These are phyloP conservation scores for Acrobasis consociella DNA, from an alignment of 2,888 invertebrate genomes.

Conservation along the genomic window DNA sequence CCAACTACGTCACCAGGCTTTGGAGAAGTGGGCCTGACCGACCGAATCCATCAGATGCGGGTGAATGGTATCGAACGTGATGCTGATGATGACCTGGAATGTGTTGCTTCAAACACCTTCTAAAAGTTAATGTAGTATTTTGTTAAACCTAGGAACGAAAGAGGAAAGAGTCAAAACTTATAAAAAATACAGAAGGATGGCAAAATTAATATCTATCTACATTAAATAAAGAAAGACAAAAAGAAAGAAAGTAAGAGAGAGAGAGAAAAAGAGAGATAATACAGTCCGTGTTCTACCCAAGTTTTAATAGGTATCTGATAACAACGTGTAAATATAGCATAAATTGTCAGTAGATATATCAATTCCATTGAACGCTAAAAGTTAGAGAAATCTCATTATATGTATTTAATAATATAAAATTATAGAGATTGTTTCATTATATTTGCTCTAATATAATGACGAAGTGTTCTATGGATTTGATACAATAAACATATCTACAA, in stretches of 20 bases:
- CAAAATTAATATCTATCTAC: too few relatives aligned
- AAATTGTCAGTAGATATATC: too few relatives aligned
- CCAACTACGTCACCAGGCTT: background rate
- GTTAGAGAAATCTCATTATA: too few relatives aligned
- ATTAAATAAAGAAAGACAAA: background rate
- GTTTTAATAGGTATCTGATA: too few relatives aligned
- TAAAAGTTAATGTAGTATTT: background rate
- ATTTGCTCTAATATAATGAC: too few relatives aligned
- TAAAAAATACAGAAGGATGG: background rate
- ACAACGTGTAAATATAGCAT: too few relatives aligned
- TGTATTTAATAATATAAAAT: too few relatives aligned
- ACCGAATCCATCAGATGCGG: background rate
- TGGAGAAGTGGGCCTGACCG: background rate
- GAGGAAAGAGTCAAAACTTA: background rate
- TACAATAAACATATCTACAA: too few relatives aligned
- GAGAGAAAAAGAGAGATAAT: background rate
- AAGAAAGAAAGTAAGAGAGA: background rate
- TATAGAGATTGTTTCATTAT: too few relatives aligned
- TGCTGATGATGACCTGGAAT: background rate
- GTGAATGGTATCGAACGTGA: background rate
- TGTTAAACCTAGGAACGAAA: background rate
- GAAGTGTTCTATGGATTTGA: too few relatives aligned
- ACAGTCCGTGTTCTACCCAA: background rate
- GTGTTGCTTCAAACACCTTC: background rate
- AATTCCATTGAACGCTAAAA: too few relatives aligned